Base-by-base conservation (phyloP, 2,888 invertebrate genomes). In the Acanthosepion lycidas region DNA sequence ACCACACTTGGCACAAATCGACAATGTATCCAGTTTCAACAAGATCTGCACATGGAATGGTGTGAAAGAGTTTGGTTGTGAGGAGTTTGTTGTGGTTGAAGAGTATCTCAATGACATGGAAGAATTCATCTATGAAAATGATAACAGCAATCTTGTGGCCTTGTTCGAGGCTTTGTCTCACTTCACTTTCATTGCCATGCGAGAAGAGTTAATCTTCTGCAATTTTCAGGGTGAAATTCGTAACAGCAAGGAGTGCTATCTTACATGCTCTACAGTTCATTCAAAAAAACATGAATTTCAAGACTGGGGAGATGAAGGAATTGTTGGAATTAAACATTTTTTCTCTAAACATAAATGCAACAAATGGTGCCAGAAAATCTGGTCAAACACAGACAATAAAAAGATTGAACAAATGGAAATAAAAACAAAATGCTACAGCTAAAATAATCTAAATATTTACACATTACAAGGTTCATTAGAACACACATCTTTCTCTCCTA, bases 11-110 rank as follows among this genome's bases (percentile, higher is more conserved):
- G 93, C 93, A 26, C 93, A 93, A 53, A 93, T 93, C 28, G 93
- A 93, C 93, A 93, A 53, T 42, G 93, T 93, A 3, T 93, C 93
- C 48, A 93, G 93, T 12, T 53, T 93, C 51, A 93, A 93, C 18
- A 48, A 53, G 53, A 93, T 93, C 18, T 93, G 93, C 28, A 53
- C 93, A 8, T 53, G 93, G 51, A 93, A 93, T 33, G 93, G 93
- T 6, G 51, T 53, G 23, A 93, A 93, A 49, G 93, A 93, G 49
- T 93, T 93, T 93, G 93, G 93, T 12, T 53, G 53, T n/a, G 93
- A 93, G 28, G 93, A 93, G 20, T 93, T 93, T 93, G 93, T 93
- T 4, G 93, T 93, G 5, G 93, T 93, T 8, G 93, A 93, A 53
- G 93, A 93, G 49, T 93, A 53, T n/a, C 78, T 78, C n/a, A n/a